Evolutionary conservation across 2,113 vertebrate species (phyloP), one percentile per base, ranked within the genome.

Genomic region (Ptychochromis oligacanthus): DNA sequence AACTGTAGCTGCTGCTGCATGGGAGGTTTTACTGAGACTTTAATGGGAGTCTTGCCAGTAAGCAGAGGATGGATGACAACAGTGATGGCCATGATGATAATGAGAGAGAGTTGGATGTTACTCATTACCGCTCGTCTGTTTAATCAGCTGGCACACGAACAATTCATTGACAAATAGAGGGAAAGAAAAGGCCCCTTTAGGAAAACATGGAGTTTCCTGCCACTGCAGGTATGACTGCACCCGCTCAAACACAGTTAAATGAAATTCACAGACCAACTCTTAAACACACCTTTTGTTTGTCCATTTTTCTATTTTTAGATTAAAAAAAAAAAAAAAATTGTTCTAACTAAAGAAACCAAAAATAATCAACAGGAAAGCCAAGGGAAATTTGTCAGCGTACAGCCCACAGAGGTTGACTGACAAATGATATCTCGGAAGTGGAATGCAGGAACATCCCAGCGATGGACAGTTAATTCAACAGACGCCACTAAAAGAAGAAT

Each of bases 71-170:
- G 43, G 77, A 81, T 87, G 65, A 83, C 75, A 72, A 46, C 18
- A 18, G 38, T 77, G 81, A 86, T 75, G 80, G 80, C 46, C 43
- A 34, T 74, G n/a, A 15, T 57, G 84, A 81, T 75, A 84, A 86
- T 70, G 81, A 85, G 80, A 57, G 40, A 34, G 52, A 58, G 49
- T 13, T 67, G 82, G 84, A 82, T 81, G 74, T 60, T 81, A 79
- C 82, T 85, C 72, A 77, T 80, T 84, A 80, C 1, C 2, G 31
- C 70, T 87, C 8, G 56, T 58, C 75, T 84, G 83, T 87, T 83
- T 80, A 88, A 89, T 85, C 78, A 89, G 82, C 72, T 61, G 77
- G 74, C 58, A 82, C 18, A 40, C 12, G 17, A 76, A 38, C 59
- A 64, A 59, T 49, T 67, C 72, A 57, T 18, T 75, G 62, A 83